A percentile compares a stretch with the other conserved stretches of the same genome.
These are phyloP conservation scores for Rhegmatorhina hoffmannsi DNA, from an alignment of 2,113 vertebrate genomes.

Conservation along the genomic window DNA sequence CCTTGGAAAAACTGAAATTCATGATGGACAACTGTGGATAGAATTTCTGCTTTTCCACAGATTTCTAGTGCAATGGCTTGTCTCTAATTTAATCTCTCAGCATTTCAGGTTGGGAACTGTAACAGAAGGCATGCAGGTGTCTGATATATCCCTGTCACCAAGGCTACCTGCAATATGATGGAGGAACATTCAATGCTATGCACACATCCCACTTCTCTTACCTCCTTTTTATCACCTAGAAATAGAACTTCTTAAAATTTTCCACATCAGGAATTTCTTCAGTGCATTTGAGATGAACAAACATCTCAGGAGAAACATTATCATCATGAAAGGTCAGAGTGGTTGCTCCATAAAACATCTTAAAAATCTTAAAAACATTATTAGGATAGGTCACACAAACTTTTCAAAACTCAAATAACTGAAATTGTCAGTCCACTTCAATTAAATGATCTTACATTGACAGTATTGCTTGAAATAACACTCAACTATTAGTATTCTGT, in stretches of 20 bases:
- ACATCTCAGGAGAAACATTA: conserved; percentile 4
- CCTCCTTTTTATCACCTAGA: neutral
- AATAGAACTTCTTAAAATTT: conserved; percentile 19
- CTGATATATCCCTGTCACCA: neutral
- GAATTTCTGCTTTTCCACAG: neutral
- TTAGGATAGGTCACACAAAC: neutral
- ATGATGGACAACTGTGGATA: neutral
- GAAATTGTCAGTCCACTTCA: neutral
- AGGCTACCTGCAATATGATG: neutral
- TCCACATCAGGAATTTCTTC: conserved; percentile 16
- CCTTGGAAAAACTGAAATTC: neutral
- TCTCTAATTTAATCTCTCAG: neutral
- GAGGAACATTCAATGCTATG: neutral
- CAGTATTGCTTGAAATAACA: neutral
- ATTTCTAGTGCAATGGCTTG: neutral
- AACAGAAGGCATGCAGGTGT: neutral
- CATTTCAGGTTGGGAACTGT: neutral
- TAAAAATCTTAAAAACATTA: neutral
- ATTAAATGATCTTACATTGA: neutral
- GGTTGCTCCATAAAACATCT: neutral
- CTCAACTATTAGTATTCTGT: neutral
- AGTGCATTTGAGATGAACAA: conserved; percentile 25
- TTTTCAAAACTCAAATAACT: conserved; percentile 1
- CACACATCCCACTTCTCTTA: neutral
- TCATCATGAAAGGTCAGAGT: neutral